These are phyloP conservation scores for Therioaphis trifolii DNA, from an alignment of 2,888 invertebrate species.

Conservation along the genomic window DNA sequence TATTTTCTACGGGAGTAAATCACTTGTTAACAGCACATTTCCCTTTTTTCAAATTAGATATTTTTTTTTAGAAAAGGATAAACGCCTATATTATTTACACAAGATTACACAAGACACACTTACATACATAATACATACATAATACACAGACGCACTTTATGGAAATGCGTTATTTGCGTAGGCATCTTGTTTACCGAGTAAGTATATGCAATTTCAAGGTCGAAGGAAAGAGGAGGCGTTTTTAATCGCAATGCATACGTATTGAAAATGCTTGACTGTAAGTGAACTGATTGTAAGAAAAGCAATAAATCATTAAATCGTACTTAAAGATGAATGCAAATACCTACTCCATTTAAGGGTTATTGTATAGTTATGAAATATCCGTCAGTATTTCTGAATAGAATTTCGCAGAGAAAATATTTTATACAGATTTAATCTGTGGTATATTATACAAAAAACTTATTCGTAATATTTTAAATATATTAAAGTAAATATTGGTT, in stretches of 20 bases:
- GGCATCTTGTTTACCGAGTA: slow-evolving; percentile 1
- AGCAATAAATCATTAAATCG: background rate
- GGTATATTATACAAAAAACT: too few relatives aligned
- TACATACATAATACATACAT: too few relatives aligned
- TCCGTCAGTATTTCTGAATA: too few relatives aligned
- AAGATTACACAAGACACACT: background rate
- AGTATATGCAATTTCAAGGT: slow-evolving; percentile 29
- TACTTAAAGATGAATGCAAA: background rate
- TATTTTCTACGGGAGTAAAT: background rate
- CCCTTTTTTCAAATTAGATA: background rate
- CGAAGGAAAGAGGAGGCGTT: slow-evolving; percentile 58
- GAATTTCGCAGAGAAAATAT: too few relatives aligned
- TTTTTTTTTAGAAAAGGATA: background rate
- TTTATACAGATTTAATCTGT: too few relatives aligned
- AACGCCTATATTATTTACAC: slow-evolving; percentile 7
- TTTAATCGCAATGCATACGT: background rate
- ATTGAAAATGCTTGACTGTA: background rate
- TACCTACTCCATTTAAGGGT: background rate
- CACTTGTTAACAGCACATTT: background rate
- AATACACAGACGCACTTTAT: too few relatives aligned
- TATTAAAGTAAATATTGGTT: too few relatives aligned
- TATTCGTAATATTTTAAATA: too few relatives aligned
- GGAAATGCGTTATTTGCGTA: slow-evolving; percentile 20
- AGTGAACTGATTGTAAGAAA: background rate
- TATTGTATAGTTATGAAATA: background rate